Evolutionary conservation across 2,888 invertebrate species (phyloP), one percentile per base, ranked within the genome.

Genomic region (Volucella inflata): DNA sequence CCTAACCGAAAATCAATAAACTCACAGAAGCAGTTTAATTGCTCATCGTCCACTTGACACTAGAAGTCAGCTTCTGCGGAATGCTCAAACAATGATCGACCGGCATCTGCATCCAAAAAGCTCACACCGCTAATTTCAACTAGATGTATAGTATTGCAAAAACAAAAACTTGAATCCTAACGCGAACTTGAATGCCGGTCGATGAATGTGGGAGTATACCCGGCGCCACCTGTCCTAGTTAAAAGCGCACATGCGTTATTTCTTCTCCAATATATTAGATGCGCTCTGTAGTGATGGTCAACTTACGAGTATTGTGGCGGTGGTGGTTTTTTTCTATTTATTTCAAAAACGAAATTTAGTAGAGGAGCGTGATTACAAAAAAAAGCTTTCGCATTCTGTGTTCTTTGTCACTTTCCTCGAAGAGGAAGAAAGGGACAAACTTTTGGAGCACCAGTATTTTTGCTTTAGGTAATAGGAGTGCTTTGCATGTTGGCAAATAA

Each of bases 231-330:
- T 68, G 81, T 76, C 81, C 81, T 81, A 76, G 51, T 81, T 76
- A 51, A 12, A 36, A 76, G 17, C 9, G 81, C 76, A 76, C 81
- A 81, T 81, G 80, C 80, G 80, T 81, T 70, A 70, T 72, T 76
- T 81, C 76, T 76, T 30, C 76, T 76, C 62, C 67, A 50, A 75
- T 62, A 67, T 65, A 71, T 55, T 42, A 30, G 40, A 71, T 53
- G 55, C 40, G 57, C 57, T 71, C 38, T 44, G 14, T 65, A 44
- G 46, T 65, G 57, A 21, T 50, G 57, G 59, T 44, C 51, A 62
- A 30, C 40, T 57, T 9, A 12, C 40, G 50, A 17, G 6, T 30
- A 30, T 30, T 30, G 30, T 38, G 30, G 44, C n/a, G 42, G 11
- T 50, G 30, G 50, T 59, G 14, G 53, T 60, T 14, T 42, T 1